These are phyloP conservation scores for Yponomeuta evonymella DNA, from an alignment of 2,888 invertebrate species.

Conservation along the genomic window DNA sequence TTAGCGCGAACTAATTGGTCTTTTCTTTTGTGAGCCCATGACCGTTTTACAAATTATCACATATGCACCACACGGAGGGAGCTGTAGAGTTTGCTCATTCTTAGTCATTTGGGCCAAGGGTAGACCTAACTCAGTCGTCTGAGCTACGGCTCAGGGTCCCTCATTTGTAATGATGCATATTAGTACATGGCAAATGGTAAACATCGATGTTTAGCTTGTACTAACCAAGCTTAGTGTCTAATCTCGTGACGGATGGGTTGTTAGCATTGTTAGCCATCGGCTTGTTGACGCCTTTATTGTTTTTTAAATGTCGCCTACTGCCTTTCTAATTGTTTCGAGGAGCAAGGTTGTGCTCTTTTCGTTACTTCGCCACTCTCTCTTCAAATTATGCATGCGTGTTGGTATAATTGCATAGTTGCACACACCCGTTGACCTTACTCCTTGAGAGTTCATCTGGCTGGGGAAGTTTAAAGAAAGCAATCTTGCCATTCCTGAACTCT, in stretches of 20 bases:
- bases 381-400: not conserved
- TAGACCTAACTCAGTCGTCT: slow-evolving; percentile 19
- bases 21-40: not conserved
- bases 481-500: no score
- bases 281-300: not conserved
- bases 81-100: not conserved
- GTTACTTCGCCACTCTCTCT: not conserved
- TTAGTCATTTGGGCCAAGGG: slow-evolving; percentile 36
- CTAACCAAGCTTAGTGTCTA: not conserved
- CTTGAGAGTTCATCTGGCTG: not conserved
- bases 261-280: not conserved
- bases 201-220: not conserved
- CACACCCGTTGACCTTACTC: not conserved
- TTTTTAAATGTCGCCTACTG: not conserved
- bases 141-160: slow-evolving; percentile 7
- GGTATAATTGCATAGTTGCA: no score
- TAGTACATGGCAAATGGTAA: slow-evolving; percentile 7
- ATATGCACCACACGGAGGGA: not conserved
- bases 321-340: not conserved
- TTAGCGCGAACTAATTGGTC: not conserved
- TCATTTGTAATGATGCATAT: slow-evolving; percentile 7
- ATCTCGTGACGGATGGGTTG: not conserved
- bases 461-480: no score
- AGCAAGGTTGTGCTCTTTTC: not conserved
- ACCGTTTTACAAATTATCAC: not conserved